Percentiles rank a stretch among this genome's conserved stretches.
Conservation (phyloP, 2,888 invertebrate species). For the Helobdella robusta region DNA sequence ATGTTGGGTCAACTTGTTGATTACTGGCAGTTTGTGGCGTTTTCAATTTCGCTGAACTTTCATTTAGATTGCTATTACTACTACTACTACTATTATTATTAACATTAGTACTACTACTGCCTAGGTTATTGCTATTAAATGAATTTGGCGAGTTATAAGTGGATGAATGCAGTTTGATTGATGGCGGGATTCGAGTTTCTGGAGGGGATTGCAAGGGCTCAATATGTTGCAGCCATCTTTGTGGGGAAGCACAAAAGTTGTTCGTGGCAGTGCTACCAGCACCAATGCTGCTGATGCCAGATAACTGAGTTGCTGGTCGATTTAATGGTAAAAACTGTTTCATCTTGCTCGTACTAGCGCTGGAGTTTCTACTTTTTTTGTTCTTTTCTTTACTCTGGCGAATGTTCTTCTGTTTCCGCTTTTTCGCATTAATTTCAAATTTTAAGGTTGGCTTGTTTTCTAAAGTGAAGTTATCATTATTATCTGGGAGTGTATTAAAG, state of each 20-base stretch:
- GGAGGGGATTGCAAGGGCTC: not conserved
- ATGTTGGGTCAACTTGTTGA: not conserved
- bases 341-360: too few species aligned
- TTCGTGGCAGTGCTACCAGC: not conserved
- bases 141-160: too few species aligned
- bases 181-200: conserved; percentile 9
- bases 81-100: not conserved
- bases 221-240: not conserved
- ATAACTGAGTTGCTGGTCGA: not conserved
- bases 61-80: not conserved
- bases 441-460: too few species aligned
- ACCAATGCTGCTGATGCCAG: not conserved
- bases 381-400: not conserved
- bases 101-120: not conserved
- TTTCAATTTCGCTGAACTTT: too few species aligned
- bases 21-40: too few species aligned
- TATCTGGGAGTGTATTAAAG: too few species aligned
- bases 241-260: not conserved
- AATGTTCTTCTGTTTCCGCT: conserved; percentile 9
- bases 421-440: conserved; percentile 9
- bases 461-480: not conserved
- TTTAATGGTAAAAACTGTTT: not conserved
- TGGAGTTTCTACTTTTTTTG: conserved; percentile 13
- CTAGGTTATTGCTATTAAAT: not conserved
- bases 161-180: conserved; percentile 7